Percentiles rank a stretch among this genome's conserved stretches.
phyloP scores from a whole-genome alignment of 1,140 invertebrate species.

The Nomia melanderi region DNA sequence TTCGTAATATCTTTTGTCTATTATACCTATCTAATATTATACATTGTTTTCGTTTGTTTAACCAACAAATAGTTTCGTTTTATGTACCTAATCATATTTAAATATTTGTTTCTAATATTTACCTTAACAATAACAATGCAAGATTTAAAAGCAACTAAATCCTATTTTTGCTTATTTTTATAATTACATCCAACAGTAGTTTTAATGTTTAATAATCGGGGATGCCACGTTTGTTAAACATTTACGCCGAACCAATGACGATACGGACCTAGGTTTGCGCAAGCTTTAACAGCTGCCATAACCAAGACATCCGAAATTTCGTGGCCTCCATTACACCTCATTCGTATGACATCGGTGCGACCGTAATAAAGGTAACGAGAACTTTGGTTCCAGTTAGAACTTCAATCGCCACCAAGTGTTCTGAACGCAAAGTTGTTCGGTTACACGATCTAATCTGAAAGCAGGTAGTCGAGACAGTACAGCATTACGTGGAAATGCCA shows the following conservation, averaged over 20 bases:
- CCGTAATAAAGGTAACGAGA: constrained; percentile 8
- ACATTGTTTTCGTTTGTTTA: too few relatives aligned
- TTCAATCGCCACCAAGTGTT: background rate
- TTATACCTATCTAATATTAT: too few relatives aligned
- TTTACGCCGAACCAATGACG: background rate
- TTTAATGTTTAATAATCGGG: background rate
- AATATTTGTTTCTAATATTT: too few relatives aligned
- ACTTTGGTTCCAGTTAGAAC: background rate
- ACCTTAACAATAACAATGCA: too few relatives aligned
- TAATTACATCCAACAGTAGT: too few relatives aligned
- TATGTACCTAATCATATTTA: too few relatives aligned
- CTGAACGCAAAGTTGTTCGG: constrained; percentile 3
- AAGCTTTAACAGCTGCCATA: background rate
- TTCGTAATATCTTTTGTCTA: too few relatives aligned
- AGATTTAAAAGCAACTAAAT: too few relatives aligned
- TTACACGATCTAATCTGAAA: constrained; percentile 20
- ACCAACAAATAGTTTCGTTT: too few relatives aligned
- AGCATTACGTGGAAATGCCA: constrained; percentile 32
- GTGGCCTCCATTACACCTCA: constrained; percentile 1
- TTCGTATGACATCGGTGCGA: background rate
- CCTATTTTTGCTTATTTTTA: too few relatives aligned
- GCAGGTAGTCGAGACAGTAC: constrained; percentile 17
- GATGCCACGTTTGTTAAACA: background rate
- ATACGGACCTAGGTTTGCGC: background rate
- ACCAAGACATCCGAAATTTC: constrained; percentile 2